Evolutionary conservation across 1,140 invertebrate species (phyloP), one percentile per base, ranked within the genome.

Genomic region (Andricus grossulariae): DNA sequence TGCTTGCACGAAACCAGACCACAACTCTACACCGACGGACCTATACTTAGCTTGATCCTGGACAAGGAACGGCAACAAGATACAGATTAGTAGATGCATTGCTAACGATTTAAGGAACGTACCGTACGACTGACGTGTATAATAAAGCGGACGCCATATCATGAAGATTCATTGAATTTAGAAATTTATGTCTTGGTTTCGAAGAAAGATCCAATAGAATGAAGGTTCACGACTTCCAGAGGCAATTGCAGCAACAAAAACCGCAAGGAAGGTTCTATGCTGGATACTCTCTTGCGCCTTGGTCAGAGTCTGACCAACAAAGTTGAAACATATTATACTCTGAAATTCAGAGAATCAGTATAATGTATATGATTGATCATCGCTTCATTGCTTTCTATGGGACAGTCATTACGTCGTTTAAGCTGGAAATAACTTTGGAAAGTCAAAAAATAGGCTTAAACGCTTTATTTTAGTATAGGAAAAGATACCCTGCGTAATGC

Each of bases 1-100:
- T 87, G 94, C 94, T 57, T 95, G 94, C 87, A 93, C 94, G 12
- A 95, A 94, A 86, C 92, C 93, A 18, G 94, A 94, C 84, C 90
- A 92, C 79, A 89, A 90, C 76, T 90, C 90, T 80, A 92, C 90
- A 49, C 85, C 89, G 76, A 92, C 92, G 80, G 92, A 93, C 78
- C 86, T 93, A 52, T 93, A 93, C 83, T 83, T 93, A 74, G 90
- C 85, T 80, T 91, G 82, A 90, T 86, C 75, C 19, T 75, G 76
- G 57, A 60, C 51, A 21, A 73, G 76, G 45, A 83, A 78, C 52
- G 75, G 78, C 74, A 73, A 80, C 50, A 60, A 8, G 57, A 7
- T 57, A 45, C 21, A 66, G 55, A 70, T 77, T 72, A 52, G 71
- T 79, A 79, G 73, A 74, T 49, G 45, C 50, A 73, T 70, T 73